These are phyloP conservation scores for Brachynemurus nebulosus DNA, from an alignment of 2,888 invertebrate genomes.

Conservation along the genomic window DNA sequence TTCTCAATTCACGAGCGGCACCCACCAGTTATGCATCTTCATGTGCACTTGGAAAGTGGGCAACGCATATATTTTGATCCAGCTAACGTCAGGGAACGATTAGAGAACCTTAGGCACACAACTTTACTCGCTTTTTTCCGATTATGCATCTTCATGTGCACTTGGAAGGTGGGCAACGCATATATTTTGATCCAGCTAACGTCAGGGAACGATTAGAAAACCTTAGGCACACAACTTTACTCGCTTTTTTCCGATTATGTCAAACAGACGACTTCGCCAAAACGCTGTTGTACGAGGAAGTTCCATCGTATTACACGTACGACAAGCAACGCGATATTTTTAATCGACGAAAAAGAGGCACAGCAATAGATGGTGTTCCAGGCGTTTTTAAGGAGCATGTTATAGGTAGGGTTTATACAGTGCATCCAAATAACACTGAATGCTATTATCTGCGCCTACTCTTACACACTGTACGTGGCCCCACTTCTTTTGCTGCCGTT, in stretches of 20 bases:
- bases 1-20: no score
- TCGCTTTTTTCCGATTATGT: conserved; percentile 18
- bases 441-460: conserved; percentile 14
- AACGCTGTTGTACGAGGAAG: conserved; percentile 15
- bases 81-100: conserved; percentile 11
- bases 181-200: conserved; percentile 14
- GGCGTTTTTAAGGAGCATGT: conserved; percentile 11
- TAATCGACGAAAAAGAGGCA: conserved; percentile 8
- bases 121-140: conserved; percentile 19
- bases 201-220: conserved; percentile 6
- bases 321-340: conserved; percentile 12
- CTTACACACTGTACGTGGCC: conserved; percentile 13
- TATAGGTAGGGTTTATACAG: conserved; percentile 18
- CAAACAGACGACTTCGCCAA: conserved; percentile 12
- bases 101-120: conserved; percentile 10
- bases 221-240: conserved; percentile 15
- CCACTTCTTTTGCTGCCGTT: conserved; percentile 15
- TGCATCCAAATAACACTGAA: conserved; percentile 5
- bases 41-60: conserved; percentile 18
- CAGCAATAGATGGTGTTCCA: conserved; percentile 9
- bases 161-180: conserved; percentile 16
- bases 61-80: conserved; percentile 14
- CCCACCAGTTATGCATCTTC: conserved; percentile 17
- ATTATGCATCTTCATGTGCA: conserved; percentile 18
- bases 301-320: conserved; percentile 19